A percentile compares a stretch with the other conserved stretches of the same genome.
These are phyloP conservation scores for Esperia sulphurella DNA, from an alignment of 2,888 invertebrate genomes.

Conservation along the genomic window DNA sequence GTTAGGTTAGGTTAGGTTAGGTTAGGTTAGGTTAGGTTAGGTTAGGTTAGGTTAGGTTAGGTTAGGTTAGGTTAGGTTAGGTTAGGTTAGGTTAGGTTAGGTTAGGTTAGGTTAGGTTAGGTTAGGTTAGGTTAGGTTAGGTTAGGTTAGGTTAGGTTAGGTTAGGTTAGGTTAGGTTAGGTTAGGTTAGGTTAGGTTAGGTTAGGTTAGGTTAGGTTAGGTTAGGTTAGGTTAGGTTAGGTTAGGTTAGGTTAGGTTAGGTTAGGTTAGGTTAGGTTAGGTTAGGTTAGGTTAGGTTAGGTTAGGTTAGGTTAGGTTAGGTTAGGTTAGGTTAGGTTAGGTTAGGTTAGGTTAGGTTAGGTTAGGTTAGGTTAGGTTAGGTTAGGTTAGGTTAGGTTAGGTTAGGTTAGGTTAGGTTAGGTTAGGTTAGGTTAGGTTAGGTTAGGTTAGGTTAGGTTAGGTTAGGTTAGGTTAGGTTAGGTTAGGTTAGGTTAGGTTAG, in stretches of 20 bases:
- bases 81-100: conserved; percentile 11
- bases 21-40: conserved; percentile 20
- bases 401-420: conserved; percentile 3
- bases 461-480: conserved; percentile 6
- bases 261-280: conserved; percentile 6
- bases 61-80: conserved; percentile 16
- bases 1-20: conserved; percentile 18
- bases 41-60: conserved; percentile 17
- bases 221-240: conserved; percentile 13
- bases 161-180: conserved; percentile 14
- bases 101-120: conserved; percentile 13
- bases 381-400: conserved; percentile 1
- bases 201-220: conserved; percentile 15
- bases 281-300: conserved; percentile 11
- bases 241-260: conserved; percentile 11
- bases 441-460: conserved; percentile 9
- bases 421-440: conserved; percentile 8
- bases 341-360: conserved; percentile 13
- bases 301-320: conserved; percentile 10
- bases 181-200: conserved; percentile 5
- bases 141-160: conserved; percentile 14
- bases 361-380: conserved; percentile 12
- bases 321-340: conserved; percentile 11
- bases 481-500: conserved; percentile 7
- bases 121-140: conserved; percentile 14